These are phyloP conservation scores for Idaea dimidiata DNA, from an alignment of 2,888 invertebrate genomes.

Conservation along the genomic window DNA sequence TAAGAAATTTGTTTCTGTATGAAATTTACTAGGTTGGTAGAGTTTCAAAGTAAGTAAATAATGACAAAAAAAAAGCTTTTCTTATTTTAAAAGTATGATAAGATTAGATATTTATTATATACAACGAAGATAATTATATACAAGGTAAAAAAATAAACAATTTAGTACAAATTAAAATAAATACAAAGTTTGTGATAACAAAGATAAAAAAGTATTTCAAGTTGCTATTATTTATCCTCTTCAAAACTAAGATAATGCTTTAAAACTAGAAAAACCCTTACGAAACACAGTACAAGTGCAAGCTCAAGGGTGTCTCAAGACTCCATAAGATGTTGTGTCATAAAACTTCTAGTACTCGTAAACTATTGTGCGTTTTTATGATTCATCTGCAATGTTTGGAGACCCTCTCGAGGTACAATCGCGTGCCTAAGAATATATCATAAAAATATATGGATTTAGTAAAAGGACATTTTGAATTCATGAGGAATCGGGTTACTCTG, in stretches of 20 bases:
- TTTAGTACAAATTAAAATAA: too few relatives aligned
- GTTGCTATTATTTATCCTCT: background rate
- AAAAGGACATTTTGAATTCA: background rate
- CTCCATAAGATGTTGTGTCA: conserved; percentile 34
- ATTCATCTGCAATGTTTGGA: conserved; percentile 72
- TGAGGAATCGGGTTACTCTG: background rate
- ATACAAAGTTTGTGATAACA: too few relatives aligned
- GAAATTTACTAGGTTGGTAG: too few relatives aligned
- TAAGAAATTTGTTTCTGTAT: too few relatives aligned
- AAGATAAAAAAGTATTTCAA: too few relatives aligned
- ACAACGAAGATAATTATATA: too few relatives aligned
- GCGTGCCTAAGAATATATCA: conserved; percentile 35
- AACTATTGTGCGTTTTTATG: conserved; percentile 77
- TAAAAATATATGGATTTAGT: conserved; percentile 34
- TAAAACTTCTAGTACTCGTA: conserved; percentile 71
- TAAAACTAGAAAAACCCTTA: background rate
- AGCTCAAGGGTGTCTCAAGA: background rate
- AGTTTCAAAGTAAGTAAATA: too few relatives aligned
- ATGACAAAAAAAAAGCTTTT: too few relatives aligned
- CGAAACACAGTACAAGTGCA: background rate
- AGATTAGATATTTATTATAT: too few relatives aligned
- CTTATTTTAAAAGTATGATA: too few relatives aligned
- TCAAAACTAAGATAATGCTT: background rate
- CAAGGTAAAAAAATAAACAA: too few relatives aligned
- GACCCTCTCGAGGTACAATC: conserved; percentile 56